Base-by-base conservation (phyloP, 2,113 vertebrate species). In the Ochotona curzoniae region DNA sequence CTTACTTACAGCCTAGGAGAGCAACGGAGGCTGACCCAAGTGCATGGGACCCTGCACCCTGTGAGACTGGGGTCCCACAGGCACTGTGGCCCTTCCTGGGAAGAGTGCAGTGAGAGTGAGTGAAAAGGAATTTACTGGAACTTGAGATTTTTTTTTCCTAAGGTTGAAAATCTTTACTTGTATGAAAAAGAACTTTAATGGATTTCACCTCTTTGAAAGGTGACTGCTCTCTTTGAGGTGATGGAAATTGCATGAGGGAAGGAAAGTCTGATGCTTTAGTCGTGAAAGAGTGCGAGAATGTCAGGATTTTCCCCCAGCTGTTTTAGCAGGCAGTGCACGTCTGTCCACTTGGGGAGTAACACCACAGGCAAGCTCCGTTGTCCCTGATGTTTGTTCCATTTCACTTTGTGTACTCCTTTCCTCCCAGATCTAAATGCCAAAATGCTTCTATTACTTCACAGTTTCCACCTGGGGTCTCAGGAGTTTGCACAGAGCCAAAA, bases 221-320 rank as follows among this genome's bases (percentile, higher is more conserved):
- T n/a, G 67, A 81, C 18, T 92, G 23, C 64, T 74, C 61, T 96
- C 64, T 93, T 89, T 69, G 93, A 74, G 87, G 82, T 84, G 25
- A 83, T 79, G 80, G 90, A 93, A 95, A 87, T 54, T 26, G 25
- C 51, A 66, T 10, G 14, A 94, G 60, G 38, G 61, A 80, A 91
- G 90, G 94, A 67, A 90, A 94, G 44, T 60, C 47, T 91, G 85
- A 79, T 79, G 54, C 86, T 83, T 83, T 78, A 95, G 85, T 83
- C 79, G 71, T 38, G 76, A 78, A 94, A 90, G 85, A 74, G 87
- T 61, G 84, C 44, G 85, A 57, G 64, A 71, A 71, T 63, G 87
- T 86, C 64, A 35, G 81, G n/a, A 38, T 94, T 97, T 57, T 92
- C 51, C 94, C 63, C 66, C 90, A 93, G 81, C 90, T 97, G 97